These are phyloP conservation scores for Leucophenga varia DNA, from an alignment of 1,140 invertebrate species.

Conservation along the genomic window DNA sequence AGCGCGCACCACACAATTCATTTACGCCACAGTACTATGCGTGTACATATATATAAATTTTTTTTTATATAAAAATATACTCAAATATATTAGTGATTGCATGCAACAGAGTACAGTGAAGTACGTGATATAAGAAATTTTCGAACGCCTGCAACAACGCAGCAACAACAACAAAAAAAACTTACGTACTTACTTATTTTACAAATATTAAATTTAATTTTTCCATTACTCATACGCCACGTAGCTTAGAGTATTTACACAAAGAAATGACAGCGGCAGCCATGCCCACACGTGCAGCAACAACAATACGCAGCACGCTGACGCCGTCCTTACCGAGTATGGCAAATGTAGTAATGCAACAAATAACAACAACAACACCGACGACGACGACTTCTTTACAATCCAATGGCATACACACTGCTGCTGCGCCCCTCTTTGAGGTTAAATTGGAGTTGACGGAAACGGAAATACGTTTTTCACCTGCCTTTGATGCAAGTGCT, in stretches of 20 bases:
- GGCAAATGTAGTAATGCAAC: constrained; percentile 32
- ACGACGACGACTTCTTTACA: constrained; percentile 7
- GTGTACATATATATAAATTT: too few relatives aligned
- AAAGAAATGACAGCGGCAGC: constrained; percentile 50
- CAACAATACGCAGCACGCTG: neutral
- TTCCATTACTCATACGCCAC: constrained; percentile 54
- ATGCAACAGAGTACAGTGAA: too few relatives aligned
- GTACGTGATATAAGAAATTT: too few relatives aligned
- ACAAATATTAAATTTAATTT: constrained; percentile 53
- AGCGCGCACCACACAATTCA: too few relatives aligned
- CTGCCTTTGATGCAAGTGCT: constrained; percentile 48
- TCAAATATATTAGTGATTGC: constrained; percentile 51
- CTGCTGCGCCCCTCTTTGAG: constrained; percentile 47
- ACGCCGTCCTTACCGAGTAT: constrained; percentile 17
- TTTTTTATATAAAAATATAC: too few relatives aligned
- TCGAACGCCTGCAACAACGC: too few relatives aligned
- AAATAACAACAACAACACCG: constrained; percentile 22
- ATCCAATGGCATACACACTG: constrained; percentile 14
- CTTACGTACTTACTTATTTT: too few relatives aligned
- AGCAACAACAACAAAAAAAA: too few relatives aligned
- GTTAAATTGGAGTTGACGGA: constrained; percentile 54
- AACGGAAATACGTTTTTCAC: constrained; percentile 52
- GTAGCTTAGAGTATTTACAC: constrained; percentile 56
- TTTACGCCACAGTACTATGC: too few relatives aligned
- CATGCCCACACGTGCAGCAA: constrained; percentile 4